These are phyloP conservation scores for Ceratoteleas bidentatus DNA, from an alignment of 1,140 invertebrate species.

Conservation along the genomic window DNA sequence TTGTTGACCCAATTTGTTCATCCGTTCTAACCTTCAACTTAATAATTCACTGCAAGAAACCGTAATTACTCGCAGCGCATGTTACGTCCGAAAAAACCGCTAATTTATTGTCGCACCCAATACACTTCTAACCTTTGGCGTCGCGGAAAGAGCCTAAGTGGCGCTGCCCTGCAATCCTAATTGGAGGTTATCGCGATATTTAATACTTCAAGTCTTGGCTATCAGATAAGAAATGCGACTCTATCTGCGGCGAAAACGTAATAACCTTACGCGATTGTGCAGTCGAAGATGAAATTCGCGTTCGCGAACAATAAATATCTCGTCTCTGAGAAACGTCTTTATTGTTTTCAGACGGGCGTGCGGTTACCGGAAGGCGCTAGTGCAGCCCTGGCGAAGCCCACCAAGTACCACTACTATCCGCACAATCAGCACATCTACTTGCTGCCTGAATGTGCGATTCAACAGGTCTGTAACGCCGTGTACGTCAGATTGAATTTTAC, in stretches of 20 bases:
- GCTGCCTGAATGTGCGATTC: slow-evolving; percentile 94
- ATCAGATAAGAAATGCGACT: slow-evolving; percentile 49
- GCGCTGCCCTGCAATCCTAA: slow-evolving; percentile 11
- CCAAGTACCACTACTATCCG: slow-evolving; percentile 96
- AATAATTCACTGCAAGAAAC: too few species aligned
- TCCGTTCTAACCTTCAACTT: too few species aligned
- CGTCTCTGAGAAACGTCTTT: slow-evolving; percentile 63
- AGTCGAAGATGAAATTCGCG: slow-evolving; percentile 16
- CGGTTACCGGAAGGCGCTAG: slow-evolving; percentile 87
- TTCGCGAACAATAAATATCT: slow-evolving; percentile 50
- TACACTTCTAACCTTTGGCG: not conserved
- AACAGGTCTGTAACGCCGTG: slow-evolving; percentile 96
- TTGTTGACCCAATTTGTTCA: too few species aligned
- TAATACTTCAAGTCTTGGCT: too few species aligned
- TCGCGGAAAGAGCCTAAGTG: too few species aligned
- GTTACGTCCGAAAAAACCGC: too few species aligned
- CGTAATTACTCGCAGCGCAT: too few species aligned
- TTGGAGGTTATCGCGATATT: slow-evolving; percentile 35
- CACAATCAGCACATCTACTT: slow-evolving; percentile 95
- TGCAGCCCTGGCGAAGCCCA: slow-evolving; percentile 87
- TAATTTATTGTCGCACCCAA: too few species aligned
- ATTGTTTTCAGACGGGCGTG: slow-evolving; percentile 85
- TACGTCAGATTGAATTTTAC: slow-evolving; percentile 95
- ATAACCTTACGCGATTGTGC: slow-evolving; percentile 36
- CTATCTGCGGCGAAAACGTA: slow-evolving; percentile 32